Evolutionary conservation across 2,797 vertebrate genomes (phyloP), one percentile per base, ranked within the genome.

Genomic region (Acanthis flammea): DNA sequence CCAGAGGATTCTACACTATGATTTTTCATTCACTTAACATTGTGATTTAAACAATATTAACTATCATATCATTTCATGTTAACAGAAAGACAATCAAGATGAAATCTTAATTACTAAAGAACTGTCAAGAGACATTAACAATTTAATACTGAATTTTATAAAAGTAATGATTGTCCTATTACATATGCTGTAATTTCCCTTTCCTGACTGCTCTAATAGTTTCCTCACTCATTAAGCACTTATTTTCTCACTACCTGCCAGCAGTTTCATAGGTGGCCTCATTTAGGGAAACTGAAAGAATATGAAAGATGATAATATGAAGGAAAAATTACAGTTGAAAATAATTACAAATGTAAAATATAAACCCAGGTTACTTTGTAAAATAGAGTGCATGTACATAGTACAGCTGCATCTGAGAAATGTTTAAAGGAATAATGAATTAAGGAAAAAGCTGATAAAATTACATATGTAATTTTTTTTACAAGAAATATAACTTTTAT

Each of bases 1-100:
- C 58, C 45, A 91, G 61, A 90, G 58, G 42, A 82, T 90, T 88
- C 72, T 41, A 78, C 31, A 15, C 39, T 78, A 57, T 62, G 86
- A 83, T 86, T 92, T 92, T 90, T 91, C 86, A 66, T 95, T 96
- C 91, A 83, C 31, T 94, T 95, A 94, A 86, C 91, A 86, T 68
- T 88, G 81, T 92, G 85, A 92, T 95, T 96, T 94, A 84, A 93
- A 86, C 91, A 86, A 90, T 88, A 95, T 94, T 92, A 94, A 77
- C 79, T 47, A 91, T 91, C 86, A 68, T 94, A 95, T 86, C 47
- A 92, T 86, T 94, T 89, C 68, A 71, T 33, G 54, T 74, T 90
- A 95, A 68, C 75, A 91, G 92, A 90, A 90, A 94, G 91, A 95
- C 88, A 93, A 93, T 91, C 67, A 80, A 95, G 94, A 89, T 76